Evolutionary conservation across 30 jellyfish, hydroid and myxozoan genomes (phyloP).

Genomic region (Euphysa ruthae): DNA sequence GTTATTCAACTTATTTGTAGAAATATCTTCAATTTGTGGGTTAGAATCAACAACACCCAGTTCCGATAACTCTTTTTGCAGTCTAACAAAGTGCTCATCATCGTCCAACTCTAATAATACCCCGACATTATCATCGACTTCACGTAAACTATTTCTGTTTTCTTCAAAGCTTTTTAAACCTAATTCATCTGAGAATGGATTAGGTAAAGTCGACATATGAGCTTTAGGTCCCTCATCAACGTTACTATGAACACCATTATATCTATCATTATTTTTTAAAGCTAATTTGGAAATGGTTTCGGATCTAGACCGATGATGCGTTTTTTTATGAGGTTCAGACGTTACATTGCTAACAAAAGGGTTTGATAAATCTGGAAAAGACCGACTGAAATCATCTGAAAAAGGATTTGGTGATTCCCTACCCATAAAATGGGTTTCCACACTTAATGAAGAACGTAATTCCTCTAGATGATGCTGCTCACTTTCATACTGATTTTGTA

Average conservation of each 20-base stretch:
- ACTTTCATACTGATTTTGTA: conserved; percentile 4
- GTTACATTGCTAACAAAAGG: conserved; percentile 13
- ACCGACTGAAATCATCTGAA: conserved; percentile 56
- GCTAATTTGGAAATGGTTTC: conserved; percentile 52
- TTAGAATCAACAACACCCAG: conserved; percentile 6
- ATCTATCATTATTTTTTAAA: neutral
- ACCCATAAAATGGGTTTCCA: no score
- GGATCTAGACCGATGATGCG: conserved; percentile 79
- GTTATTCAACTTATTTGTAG: conserved; percentile 10
- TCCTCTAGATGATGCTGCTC: neutral
- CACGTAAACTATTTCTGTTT: no score
- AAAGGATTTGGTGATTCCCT: conserved; percentile 50
- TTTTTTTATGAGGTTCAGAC: conserved; percentile 11
- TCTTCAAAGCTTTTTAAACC: neutral
- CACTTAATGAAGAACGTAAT: neutral
- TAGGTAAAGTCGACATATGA: no score
- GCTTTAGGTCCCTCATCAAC: conserved; percentile 10
- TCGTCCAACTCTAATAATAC: conserved; percentile 40
- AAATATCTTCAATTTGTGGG: neutral
- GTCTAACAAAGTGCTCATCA: conserved; percentile 32
- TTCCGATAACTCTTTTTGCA: conserved; percentile 21
- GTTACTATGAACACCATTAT: no score
- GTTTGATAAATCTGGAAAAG: conserved; percentile 23
- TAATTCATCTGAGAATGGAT: conserved; percentile 21
- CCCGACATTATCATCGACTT: no score